A percentile compares a stretch with the other conserved stretches of the same genome.
These are phyloP conservation scores for Aphelenchoides besseyi DNA, from an alignment of 1,140 invertebrate species.

Conservation along the genomic window DNA sequence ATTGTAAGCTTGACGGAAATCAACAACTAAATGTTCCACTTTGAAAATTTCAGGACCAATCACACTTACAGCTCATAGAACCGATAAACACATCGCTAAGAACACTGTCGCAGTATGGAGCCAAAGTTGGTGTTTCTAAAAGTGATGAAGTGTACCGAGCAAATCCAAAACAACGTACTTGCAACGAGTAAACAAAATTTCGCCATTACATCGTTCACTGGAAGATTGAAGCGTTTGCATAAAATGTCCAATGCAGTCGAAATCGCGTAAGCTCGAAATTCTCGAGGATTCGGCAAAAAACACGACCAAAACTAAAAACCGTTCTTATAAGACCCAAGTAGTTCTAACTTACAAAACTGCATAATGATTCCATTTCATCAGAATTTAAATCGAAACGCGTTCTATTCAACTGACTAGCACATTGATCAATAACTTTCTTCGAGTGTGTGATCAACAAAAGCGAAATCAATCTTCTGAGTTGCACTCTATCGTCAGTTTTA, in stretches of 20 bases:
- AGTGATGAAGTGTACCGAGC: no score
- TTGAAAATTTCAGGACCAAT: no score
- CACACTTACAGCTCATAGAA: no score
- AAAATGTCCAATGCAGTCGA: background rate
- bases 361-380: no score
- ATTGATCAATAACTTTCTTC: constrained; percentile 11
- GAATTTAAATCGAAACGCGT: no score
- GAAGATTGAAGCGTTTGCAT: background rate
- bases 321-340: background rate
- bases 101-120: no score
- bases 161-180: background rate
- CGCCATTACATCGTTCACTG: background rate
- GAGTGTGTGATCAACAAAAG: constrained; percentile 19
- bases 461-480: background rate
- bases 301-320: background rate
- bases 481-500: background rate
- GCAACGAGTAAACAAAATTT: background rate
- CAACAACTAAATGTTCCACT: background rate
- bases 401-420: background rate
- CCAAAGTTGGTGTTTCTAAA: no score
- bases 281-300: background rate
- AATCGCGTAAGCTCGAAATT: background rate
- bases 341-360: constrained; percentile 3
- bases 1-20: background rate
- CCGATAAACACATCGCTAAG: no score